Evolutionary conservation across 1,140 invertebrate genomes (phyloP), one percentile per base, ranked within the genome.

Genomic region (Gonatopus flavifemur): DNA sequence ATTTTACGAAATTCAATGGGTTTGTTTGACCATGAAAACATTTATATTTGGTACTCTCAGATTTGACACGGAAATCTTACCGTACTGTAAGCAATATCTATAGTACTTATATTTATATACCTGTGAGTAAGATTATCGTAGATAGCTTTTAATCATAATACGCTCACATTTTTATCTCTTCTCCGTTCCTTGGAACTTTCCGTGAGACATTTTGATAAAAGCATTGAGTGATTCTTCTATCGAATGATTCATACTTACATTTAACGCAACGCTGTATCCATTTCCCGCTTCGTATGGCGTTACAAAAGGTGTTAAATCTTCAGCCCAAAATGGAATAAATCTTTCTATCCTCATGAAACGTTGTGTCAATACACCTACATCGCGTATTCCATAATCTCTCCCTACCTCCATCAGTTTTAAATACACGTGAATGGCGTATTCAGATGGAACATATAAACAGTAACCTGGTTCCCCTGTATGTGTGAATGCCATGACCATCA

Each of bases 401-500:
- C 82, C 82, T 33, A 81, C 76, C 10, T 76, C 75, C 70, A 90
- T 84, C 36, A 93, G 68, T 52, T 80, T 81, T 55, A 89, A 85
- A 67, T 92, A 93, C 1, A 91, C 86, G 63, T 92, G 88, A 7
- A 92, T 74, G 3, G 89, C 88, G 74, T 89, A 90, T 79, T 90
- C 82, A 4, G 84, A 83, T 16, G 89, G 90, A 47, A 93, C 84
- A 64, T 92, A 91, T 0, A 93, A 72, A 40, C 89, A 88, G 79
- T 88, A 93, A 6, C 90, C 90, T 61, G 89, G 82, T 74, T 93
- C 90, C 20, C 90, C 90, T 40, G 89, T 90, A 60, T 93, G 89
- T 0, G 90, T 91, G 46, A 91, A 84, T 49, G 86, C 83, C 84
- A 93, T 89, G 21, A 89, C 83, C 73, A 86, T 83, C 13, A 93